Percentiles rank a stretch among this genome's conserved stretches.
These are phyloP conservation scores for Xiphophorus birchmanni DNA, from an alignment of 2,797 vertebrate genomes.

Conservation along the genomic window DNA sequence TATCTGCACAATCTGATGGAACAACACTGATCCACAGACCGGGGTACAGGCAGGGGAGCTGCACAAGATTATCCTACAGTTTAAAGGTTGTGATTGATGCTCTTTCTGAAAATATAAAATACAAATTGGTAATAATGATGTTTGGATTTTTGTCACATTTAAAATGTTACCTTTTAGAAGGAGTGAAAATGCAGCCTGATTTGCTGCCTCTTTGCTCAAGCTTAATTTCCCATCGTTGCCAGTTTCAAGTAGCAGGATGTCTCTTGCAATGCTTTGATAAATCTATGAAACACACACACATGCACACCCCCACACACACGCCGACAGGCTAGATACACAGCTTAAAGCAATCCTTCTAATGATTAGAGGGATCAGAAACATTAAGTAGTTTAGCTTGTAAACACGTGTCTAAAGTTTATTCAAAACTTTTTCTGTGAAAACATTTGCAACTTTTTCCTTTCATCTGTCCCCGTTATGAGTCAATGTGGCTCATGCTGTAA, in stretches of 20 bases:
- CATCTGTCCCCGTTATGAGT: background rate
- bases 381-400: slow-evolving; percentile 25
- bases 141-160: background rate
- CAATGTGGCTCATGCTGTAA: background rate
- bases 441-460: background rate
- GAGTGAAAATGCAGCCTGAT: background rate
- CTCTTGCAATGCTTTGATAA: slow-evolving; percentile 1
- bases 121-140: background rate
- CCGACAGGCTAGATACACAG: background rate
- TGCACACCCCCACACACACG: background rate
- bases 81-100: background rate
- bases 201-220: background rate
- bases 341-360: slow-evolving; percentile 15
- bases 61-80: background rate
- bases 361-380: slow-evolving; percentile 5
- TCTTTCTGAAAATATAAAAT: background rate
- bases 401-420: slow-evolving; percentile 2
- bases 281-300: background rate
- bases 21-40: background rate
- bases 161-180: background rate
- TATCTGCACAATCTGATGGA: background rate
- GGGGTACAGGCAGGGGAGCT: background rate
- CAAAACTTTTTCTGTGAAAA: background rate
- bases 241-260: background rate
- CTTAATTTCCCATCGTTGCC: background rate